Conservation (phyloP, 2,888 invertebrate genomes). For the Torymus aiolomorphi region DNA sequence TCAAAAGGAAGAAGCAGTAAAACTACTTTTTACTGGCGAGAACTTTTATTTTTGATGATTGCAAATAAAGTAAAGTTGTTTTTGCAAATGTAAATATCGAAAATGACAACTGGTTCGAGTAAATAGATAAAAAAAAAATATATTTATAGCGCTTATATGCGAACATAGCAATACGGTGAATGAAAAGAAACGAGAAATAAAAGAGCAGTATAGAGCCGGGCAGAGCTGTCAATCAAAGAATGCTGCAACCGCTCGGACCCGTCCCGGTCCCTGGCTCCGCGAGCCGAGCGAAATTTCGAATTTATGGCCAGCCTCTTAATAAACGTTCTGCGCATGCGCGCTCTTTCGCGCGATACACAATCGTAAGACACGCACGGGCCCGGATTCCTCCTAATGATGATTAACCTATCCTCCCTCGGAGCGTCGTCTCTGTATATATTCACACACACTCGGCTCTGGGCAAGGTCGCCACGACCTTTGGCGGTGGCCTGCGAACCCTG, state of each 20-base stretch:
- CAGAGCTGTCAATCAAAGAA: slow-evolving; percentile 39
- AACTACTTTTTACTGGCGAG: no score
- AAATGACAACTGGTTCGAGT: no score
- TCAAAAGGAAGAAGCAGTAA: no score
- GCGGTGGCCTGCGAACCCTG: not conserved
- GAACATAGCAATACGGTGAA: no score
- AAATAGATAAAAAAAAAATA: no score
- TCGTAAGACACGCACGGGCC: slow-evolving; percentile 14
- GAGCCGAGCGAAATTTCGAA: not conserved
- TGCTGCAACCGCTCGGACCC: not conserved
- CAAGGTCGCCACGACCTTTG: slow-evolving; percentile 12
- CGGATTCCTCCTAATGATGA: slow-evolving; percentile 41
- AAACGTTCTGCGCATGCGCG: slow-evolving; percentile 23
- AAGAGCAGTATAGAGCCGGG: not conserved
- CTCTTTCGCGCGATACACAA: slow-evolving; percentile 28
- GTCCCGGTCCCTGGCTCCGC: slow-evolving; percentile 30
- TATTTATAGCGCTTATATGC: no score
- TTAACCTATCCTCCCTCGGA: slow-evolving; percentile 30
- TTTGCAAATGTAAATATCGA: no score
- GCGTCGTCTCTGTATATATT: not conserved
- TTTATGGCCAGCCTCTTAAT: slow-evolving; percentile 41
- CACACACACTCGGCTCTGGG: not conserved
- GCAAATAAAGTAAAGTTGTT: no score
- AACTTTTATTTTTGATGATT: no score
- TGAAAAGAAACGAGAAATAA: not conserved